These are phyloP conservation scores for Aporophyla nigra DNA, from an alignment of 2,888 invertebrate genomes.

Conservation along the genomic window DNA sequence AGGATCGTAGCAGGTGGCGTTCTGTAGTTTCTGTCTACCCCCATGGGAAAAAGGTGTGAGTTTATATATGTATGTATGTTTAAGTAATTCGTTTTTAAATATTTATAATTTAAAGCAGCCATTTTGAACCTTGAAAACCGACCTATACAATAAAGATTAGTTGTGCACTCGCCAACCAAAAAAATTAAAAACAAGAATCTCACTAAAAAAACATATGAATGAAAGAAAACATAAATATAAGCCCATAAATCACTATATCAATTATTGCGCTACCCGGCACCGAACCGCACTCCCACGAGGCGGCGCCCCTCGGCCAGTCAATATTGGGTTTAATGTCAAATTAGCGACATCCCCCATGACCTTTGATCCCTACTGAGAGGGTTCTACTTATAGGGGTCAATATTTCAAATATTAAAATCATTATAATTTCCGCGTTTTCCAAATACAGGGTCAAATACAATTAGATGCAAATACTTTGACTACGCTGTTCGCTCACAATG, in stretches of 20 bases:
- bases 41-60: too few species aligned
- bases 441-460: too few species aligned
- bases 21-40: too few species aligned
- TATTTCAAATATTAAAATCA: constrained; percentile 3
- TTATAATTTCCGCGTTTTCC: neutral
- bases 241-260: constrained; percentile 54
- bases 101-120: neutral
- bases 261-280: constrained; percentile 49
- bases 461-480: too few species aligned
- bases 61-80: too few species aligned
- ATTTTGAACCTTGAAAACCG: neutral
- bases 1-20: too few species aligned
- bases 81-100: too few species aligned
- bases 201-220: constrained; percentile 4
- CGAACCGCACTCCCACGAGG: constrained; percentile 43
- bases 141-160: neutral
- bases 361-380: constrained; percentile 36
- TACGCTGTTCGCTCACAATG: too few species aligned
- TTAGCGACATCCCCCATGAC: constrained; percentile 48
- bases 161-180: neutral
- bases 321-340: constrained; percentile 63
- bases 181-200: neutral
- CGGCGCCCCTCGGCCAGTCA: constrained; percentile 45
- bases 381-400: neutral
- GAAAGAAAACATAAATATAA: neutral